Conservation (phyloP, 2,113 vertebrate species). For the Dipodomys merriami region DNA sequence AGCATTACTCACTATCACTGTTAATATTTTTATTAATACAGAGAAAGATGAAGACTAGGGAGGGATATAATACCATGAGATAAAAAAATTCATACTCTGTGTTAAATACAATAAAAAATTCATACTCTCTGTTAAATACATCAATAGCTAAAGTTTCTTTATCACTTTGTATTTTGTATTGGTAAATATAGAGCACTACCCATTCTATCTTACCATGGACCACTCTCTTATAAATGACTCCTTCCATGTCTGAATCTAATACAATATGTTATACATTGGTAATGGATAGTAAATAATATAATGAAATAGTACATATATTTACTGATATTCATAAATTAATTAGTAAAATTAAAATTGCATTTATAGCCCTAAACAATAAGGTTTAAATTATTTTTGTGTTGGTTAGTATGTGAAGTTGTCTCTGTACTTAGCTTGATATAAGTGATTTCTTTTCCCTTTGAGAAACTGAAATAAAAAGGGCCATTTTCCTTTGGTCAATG, state of each 20-base stretch:
- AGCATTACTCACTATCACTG: too few species aligned
- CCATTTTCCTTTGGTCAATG: background rate
- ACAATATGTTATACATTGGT: background rate
- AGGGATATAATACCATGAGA: too few species aligned
- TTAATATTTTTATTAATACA: background rate
- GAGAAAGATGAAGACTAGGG: too few species aligned
- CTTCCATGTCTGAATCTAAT: background rate
- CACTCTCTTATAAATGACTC: background rate
- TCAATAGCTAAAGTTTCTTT: background rate
- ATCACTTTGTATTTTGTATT: background rate
- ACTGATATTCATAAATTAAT: background rate
- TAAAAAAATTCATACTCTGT: background rate
- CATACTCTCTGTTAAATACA: background rate
- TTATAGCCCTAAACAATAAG: accelerated
- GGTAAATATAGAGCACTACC: background rate
- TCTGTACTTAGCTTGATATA: background rate
- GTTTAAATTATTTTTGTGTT: background rate
- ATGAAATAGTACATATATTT: too few species aligned
- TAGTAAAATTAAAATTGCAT: background rate
- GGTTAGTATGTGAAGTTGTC: background rate
- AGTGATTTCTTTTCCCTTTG: background rate
- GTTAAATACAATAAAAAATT: background rate
- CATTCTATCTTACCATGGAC: background rate
- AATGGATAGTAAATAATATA: background rate
- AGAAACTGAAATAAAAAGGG: background rate